Evolutionary conservation across 2,113 vertebrate species (phyloP).

Genomic region (Lophotis ruficrista): DNA sequence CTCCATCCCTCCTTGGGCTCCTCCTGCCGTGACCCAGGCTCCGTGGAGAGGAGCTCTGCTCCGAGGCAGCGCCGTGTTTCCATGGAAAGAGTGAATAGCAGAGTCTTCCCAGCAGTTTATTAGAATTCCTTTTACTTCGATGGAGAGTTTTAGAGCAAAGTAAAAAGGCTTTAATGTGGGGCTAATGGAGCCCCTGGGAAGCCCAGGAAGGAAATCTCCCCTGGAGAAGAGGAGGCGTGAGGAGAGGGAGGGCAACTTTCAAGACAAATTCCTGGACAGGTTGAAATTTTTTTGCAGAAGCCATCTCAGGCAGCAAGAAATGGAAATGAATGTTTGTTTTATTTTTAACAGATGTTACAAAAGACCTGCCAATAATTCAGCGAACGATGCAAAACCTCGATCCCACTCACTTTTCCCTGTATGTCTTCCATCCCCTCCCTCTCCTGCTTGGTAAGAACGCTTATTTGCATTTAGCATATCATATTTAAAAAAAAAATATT

Average conservation of each 20-base stretch:
- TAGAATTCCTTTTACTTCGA: conserved; percentile 73
- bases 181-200: conserved; percentile 74
- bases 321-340: conserved; percentile 68
- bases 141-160: conserved; percentile 65
- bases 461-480: conserved; percentile 50
- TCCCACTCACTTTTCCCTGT: conserved; percentile 49
- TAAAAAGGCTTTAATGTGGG: conserved; percentile 70
- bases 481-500: background rate
- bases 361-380: conserved; percentile 67
- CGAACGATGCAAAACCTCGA: conserved; percentile 50
- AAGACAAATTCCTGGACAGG: conserved; percentile 69
- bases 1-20: conserved; percentile 56
- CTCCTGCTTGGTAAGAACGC: background rate
- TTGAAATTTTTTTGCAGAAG: conserved; percentile 64
- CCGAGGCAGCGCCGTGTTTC: conserved; percentile 61
- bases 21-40: conserved; percentile 62
- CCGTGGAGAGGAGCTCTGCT: conserved; percentile 52
- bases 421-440: conserved; percentile 48
- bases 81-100: conserved; percentile 70
- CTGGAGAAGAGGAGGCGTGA: conserved; percentile 68
- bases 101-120: conserved; percentile 68
- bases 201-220: conserved; percentile 70
- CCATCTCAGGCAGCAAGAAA: conserved; percentile 61
- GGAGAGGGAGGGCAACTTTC: conserved; percentile 61
- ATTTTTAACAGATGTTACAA: conserved; percentile 74